Evolutionary conservation across 2,888 invertebrate species (phyloP), one percentile per base, ranked within the genome.

Genomic region (Teleiodes luculella): DNA sequence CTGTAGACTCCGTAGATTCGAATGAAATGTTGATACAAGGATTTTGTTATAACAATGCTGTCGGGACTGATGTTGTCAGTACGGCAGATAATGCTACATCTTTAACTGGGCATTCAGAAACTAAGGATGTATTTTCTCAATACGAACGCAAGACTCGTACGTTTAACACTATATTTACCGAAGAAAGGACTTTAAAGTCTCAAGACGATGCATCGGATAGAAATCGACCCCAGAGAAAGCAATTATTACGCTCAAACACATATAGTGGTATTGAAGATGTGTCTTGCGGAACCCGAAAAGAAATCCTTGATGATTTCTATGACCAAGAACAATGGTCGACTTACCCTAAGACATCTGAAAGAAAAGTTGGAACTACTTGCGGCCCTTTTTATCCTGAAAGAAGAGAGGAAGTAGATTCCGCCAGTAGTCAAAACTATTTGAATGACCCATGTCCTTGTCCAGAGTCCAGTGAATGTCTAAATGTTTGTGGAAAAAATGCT

Each of bases 181-280:
- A 46, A 45, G 55, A 59, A 46, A 58, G 16, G 18, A 10, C 2
- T 10, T 41, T n/a, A 3, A 4, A 20, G 0, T 57, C 7, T 14
- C 39, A 20, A 60, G 10, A 10, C 10, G 66, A 57, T 75, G 56
- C 54, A 73, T 74, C 55, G 83, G 81, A 24, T 80, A 75, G 3
- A 5, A 28, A n/a, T 59, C 86, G 84, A 24, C 79, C 74, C 64
- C 58, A 66, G n/a, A 66, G 66, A 51, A 79, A 72, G 48, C 72
- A 72, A 1, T 64, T 83, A 11, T 55, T 70, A 13, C 72, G 83
- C 33, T 64, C 72, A 3, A 80, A 80, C 57, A 84, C 83, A 16
- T 81, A 81, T 53, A 67, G 16, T 7, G n/a, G 31, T 16, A 47
- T 47, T 14, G 33, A 47, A 47, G 31, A 47, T 16, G 11, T 16